Base-by-base conservation (phyloP, 2,797 vertebrate genomes). In the Taenioides sp. region DNA sequence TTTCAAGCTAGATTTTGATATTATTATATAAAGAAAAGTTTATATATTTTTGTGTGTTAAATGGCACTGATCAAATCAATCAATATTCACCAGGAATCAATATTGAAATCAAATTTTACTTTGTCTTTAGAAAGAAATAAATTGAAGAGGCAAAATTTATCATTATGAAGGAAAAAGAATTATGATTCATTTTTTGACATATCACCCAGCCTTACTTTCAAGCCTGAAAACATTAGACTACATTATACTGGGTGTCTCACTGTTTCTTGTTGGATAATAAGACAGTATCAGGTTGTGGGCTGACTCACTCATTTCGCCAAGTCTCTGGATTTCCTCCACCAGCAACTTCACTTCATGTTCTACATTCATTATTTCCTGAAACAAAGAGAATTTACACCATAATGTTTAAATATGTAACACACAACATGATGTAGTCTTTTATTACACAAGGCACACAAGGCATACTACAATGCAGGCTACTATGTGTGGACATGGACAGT, bases 261-360 rank as follows among this genome's bases (percentile, higher is more conserved):
- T n/a, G 50, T 20, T 18, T 52, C 50, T 7, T 52, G 18, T n/a
- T 52, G 50, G 22, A 23, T 57, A 23, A 57, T 57, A 57, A 23
- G 54, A 57, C 54, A 10, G 18, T 52, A 3, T 55, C n/a, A 55
- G 22, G 54, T 57, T 25, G 63, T 25, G 23, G 1, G 2, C 16
- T 0, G 5, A 90, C 96, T 95, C 92, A 99, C 98, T 96, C 94
- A 87, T 89, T 62, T 65, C 94, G 83, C 97, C 98, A 77, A 99
- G 90, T 1, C 98, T 94, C 18, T 92, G 92, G 78, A 99, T 99
- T 92, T 99, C 97, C 86, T 95, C 83, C 83, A 95, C 91, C 78
- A 99, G 90, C 82, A 98, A 84, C 0, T 1, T 71, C 18, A 98
- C 76, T 90, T 99, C 97, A 74, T 98, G 96, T 9, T 93, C 81